Base-by-base conservation (phyloP, 1,140 invertebrate genomes). In the Lethrus apterus region DNA sequence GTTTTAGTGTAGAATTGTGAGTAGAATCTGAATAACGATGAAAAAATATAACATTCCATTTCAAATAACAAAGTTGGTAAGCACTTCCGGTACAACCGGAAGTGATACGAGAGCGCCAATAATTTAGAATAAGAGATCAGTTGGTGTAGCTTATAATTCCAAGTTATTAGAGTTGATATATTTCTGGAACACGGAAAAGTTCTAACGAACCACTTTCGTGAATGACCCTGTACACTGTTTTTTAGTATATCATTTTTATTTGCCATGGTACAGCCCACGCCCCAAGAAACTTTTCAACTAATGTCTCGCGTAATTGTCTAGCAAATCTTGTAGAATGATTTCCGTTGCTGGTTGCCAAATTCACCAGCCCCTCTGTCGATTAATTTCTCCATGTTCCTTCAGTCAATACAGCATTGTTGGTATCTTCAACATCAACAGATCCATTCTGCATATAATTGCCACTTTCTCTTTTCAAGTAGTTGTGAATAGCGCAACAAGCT, bases 321-420 rank as follows among this genome's bases (percentile, higher is more conserved):
- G 41, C 47, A 15, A 29, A 38, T 43, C 5, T 10, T 10, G 40
- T 34, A 33, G 47, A 49, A 49, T 44, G 41, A 35, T 49, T 49
- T 34, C 17, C 38, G 19, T 38, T 13, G 35, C 35, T 49, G 21
- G 32, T 4, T 21, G 26, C 13, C 17, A 49, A 11, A 11, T 9
- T 14, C 9, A 35, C 2, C 40, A 49, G 33, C 35, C 47, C 47
- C 10, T 34, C 32, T 4, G n/a, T 17, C 35, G 30, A 41, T 4
- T 35, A n/a, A 7, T 44, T 2, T 21, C 47, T 11, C 47, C 40
- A 49, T 18, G 26, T 49, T 15, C 38, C 47, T 15, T 10, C 9
- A 21, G 34, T 34, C 24, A 44, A 44, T 8, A 10, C n/a, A 17
- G 19, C 47, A 19, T 44, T 24, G 13, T 21, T 10, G 5, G 18